A percentile compares a stretch with the other conserved stretches of the same genome.
These are phyloP conservation scores for Drosophila rufa DNA, from an alignment of 1,140 invertebrate species.

Conservation along the genomic window DNA sequence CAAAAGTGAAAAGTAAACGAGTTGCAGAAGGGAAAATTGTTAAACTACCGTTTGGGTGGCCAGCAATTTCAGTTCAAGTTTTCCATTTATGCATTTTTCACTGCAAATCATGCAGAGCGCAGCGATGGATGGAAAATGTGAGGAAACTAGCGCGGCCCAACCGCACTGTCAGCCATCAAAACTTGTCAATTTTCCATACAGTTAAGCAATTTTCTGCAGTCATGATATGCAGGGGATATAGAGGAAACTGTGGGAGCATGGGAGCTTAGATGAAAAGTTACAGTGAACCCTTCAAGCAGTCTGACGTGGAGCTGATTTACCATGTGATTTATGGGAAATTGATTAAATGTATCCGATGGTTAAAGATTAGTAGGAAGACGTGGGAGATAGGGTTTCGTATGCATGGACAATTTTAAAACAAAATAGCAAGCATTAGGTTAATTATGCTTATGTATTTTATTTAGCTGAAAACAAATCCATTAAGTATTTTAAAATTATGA, in stretches of 20 bases:
- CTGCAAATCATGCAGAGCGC: constrained; percentile 58
- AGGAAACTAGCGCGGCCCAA: constrained; percentile 33
- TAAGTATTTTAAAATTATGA: too few relatives aligned
- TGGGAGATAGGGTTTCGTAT: not conserved
- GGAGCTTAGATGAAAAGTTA: constrained; percentile 14
- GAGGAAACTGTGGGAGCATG: constrained; percentile 11
- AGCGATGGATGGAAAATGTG: not conserved
- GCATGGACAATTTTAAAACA: not conserved
- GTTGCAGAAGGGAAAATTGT: constrained; percentile 24
- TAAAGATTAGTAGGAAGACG: not conserved
- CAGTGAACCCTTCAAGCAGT: constrained; percentile 30
- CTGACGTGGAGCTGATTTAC: constrained; percentile 59
- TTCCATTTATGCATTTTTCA: constrained; percentile 64
- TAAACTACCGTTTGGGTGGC: constrained; percentile 42
- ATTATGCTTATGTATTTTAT: too few relatives aligned
- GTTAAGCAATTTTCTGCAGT: constrained; percentile 74
- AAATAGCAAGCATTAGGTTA: not conserved
- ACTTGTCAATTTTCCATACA: constrained; percentile 82
- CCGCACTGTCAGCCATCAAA: constrained; percentile 77
- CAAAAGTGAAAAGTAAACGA: constrained; percentile 50
- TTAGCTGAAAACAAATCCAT: too few relatives aligned
- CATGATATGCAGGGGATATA: constrained; percentile 54
- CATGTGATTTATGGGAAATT: constrained; percentile 75
- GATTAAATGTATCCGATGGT: constrained; percentile 53
- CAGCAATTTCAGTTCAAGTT: constrained; percentile 61